Conservation (phyloP, 1,140 invertebrate genomes). For the Geopemphigus sp. region DNA sequence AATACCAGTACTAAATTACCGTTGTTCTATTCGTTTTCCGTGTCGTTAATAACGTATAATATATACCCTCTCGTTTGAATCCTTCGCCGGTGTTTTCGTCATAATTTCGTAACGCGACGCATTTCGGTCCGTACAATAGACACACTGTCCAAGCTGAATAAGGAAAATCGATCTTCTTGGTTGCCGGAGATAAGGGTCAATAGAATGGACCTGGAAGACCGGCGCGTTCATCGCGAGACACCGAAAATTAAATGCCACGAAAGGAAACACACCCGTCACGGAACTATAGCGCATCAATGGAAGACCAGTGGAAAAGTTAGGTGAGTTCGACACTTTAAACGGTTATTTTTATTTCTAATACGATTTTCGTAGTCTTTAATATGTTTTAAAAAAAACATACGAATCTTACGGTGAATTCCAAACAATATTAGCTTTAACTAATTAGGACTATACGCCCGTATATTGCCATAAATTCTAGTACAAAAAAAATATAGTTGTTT, state of each 20-base stretch:
- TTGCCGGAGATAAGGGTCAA: slow-evolving; percentile 38
- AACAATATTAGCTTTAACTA: no score
- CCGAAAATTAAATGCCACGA: slow-evolving; percentile 28
- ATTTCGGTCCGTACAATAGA: neutral
- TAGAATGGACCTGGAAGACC: slow-evolving; percentile 31
- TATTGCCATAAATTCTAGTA: no score
- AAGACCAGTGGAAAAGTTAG: neutral
- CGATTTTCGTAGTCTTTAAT: no score
- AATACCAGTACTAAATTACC: neutral
- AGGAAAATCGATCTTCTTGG: neutral
- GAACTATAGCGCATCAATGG: neutral
- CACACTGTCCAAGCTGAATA: slow-evolving; percentile 17
- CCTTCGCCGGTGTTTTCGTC: neutral
- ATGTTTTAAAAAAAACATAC: no score
- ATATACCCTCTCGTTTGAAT: neutral
- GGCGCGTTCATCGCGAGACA: neutral
- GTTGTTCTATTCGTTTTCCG: no score
- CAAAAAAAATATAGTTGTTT: no score
- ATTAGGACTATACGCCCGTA: no score
- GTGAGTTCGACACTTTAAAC: neutral
- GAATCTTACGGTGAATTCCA: no score
- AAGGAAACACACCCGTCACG: neutral
- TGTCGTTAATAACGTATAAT: neutral
- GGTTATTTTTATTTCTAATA: no score
- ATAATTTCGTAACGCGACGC: neutral